Base-by-base conservation (phyloP, 2,113 vertebrate genomes). In the Poeciliopsis prolifica region DNA sequence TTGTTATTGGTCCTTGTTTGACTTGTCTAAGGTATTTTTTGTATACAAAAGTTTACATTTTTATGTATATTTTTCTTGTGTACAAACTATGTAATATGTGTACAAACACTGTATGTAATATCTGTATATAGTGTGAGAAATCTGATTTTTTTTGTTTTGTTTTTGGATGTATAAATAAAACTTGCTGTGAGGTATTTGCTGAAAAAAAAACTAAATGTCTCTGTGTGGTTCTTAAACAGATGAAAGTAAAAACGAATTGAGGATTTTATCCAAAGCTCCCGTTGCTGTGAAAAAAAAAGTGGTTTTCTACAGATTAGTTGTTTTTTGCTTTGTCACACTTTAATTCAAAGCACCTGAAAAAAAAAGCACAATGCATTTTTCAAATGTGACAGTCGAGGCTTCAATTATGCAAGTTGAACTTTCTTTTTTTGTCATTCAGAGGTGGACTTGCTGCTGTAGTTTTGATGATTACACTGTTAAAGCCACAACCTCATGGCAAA, bases 61-160 rank as follows among this genome's bases (percentile, higher is more conserved):
- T 98, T 99, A 98, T 99, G 97, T 99, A 99, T 99, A 99, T 99
- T 99, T 98, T 98, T 99, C 97, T 99, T 97, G 96, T 99, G 97
- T 99, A 99, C 96, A 98, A 98, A 98, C 94, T 89, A 97, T 99
- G 97, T 99, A 98, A 99, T 97, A 98, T 97, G 97, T 99, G 97
- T 99, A 98, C 96, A 99, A 98, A 98, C 97, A 97, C 96, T 97
- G 96, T 99, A 97, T 97, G 97, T 98, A 98, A 97, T 98, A 99
- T 99, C 96, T 99, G 97, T 99, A 99, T 99, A 99, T 99, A 99
- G 98, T 97, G 98, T 99, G 97, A 98, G 95, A 97, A 97, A 94
- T 93, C 95, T 95, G 90, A 92, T 90, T 96, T 96, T 98, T 67
- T 62, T 61, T 61, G 12, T 15, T 62, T 97, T 96, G 96, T 97